Base-by-base conservation (phyloP, 1,140 invertebrate species). In the Achroia grisella region DNA sequence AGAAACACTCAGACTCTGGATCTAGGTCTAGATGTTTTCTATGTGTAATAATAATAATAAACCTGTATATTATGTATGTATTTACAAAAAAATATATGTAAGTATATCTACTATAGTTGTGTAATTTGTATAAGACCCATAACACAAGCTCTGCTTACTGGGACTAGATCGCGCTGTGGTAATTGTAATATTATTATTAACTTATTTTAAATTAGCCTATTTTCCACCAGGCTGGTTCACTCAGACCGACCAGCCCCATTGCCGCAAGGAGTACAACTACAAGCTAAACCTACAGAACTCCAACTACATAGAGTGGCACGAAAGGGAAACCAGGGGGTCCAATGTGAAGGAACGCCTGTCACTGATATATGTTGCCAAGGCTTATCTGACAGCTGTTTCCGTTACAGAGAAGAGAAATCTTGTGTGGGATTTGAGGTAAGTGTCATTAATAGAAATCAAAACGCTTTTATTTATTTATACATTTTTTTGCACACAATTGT, bases 361-460 rank as follows among this genome's bases (percentile, higher is more conserved):
- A 27, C 83, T 96, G n/a, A 89, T 97, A 45, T 97, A 95, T 65
- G 89, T 95, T 31, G 91, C 90, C 29, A 89, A 89, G 63, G 91
- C 93, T 14, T 97, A 95, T 79, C 73, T 93, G 31, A 93, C 91
- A 48, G 92, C 93, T 31, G 89, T 97, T 30, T 90, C 92, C 72
- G 93, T 96, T 15, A 94, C 95, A 0, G 95, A 97, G 82, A 91
- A 95, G 58, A 90, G 95, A 60, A 97, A 97, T 80, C 82, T 97
- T 54, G 92, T 95, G 10, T 97, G 96, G 82, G 92, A 94, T 58
- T 94, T 96, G 76, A 88, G 86, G 85, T 87, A 55, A 35, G 59
- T 23, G n/a, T 23, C 2, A 23, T 23, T 23, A 23, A 23, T 23
- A 23, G 2, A 23, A 23, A n/a, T n/a, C n/a, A n/a, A n/a, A n/a